These are phyloP conservation scores for Hydrolagus colliei DNA, from an alignment of 2,797 vertebrate genomes.

Conservation along the genomic window DNA sequence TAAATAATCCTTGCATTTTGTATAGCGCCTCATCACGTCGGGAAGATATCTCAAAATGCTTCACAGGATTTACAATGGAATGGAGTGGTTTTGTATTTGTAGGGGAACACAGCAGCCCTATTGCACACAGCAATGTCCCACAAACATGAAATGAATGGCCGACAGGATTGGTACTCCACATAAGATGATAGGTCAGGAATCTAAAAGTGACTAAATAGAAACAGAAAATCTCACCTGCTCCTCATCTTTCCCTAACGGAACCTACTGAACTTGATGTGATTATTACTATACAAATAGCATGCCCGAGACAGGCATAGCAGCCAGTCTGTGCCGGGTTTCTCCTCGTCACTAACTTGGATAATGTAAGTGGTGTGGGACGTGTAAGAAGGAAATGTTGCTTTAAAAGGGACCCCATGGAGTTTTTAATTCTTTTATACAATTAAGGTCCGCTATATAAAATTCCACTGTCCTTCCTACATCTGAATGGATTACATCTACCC, in stretches of 20 bases:
- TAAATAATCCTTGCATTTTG: background rate
- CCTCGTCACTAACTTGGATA: background rate
- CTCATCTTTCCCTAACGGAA: background rate
- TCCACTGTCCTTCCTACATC: background rate
- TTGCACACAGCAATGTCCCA: too few species aligned
- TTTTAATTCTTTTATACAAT: background rate
- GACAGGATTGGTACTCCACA: too few species aligned
- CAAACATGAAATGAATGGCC: too few species aligned
- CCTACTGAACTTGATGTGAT: background rate
- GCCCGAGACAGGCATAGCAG: background rate
- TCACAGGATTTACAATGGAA: too few species aligned
- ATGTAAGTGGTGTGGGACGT: background rate
- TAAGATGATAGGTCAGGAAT: background rate
- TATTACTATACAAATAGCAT: background rate
- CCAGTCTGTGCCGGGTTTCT: background rate
- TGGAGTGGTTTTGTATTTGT: too few species aligned
- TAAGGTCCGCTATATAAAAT: background rate
- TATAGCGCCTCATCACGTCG: background rate
- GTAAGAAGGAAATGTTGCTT: background rate
- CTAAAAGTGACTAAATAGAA: background rate
- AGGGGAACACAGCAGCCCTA: too few species aligned
- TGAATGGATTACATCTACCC: background rate
- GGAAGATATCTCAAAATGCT: too few species aligned
- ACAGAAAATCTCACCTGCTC: background rate
- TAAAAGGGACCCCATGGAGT: too few species aligned